These are phyloP conservation scores for Paraescarpia echinospica DNA, from an alignment of 1,140 invertebrate genomes.

Conservation along the genomic window DNA sequence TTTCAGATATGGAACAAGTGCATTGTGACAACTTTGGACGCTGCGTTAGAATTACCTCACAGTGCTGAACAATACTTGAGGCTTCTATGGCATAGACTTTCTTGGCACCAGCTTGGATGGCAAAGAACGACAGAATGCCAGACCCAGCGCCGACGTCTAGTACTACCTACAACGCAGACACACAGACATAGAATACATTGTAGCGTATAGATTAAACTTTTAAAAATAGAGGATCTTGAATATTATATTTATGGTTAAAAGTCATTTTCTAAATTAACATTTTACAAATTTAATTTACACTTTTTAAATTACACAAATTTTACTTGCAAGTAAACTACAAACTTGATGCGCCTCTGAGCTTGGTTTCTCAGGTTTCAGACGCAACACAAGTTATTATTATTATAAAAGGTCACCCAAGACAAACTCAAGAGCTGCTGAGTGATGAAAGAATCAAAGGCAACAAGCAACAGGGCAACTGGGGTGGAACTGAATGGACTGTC, in stretches of 20 bases:
- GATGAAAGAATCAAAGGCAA: background rate
- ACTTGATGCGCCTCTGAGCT: background rate
- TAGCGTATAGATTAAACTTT: background rate
- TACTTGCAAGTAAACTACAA: background rate
- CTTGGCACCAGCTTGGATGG: constrained; percentile 92
- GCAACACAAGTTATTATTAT: no score
- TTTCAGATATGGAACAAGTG: no score
- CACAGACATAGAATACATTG: background rate
- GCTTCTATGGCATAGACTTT: constrained; percentile 99
- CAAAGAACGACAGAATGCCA: constrained; percentile 98
- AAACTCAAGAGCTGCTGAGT: background rate
- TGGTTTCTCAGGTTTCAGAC: no score
- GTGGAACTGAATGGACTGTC: background rate
- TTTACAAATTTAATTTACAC: no score
- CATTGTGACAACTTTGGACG: background rate
- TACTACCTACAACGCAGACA: constrained; percentile 66
- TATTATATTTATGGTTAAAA: no score
- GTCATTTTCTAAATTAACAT: no score
- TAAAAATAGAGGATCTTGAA: background rate
- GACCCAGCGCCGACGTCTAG: constrained; percentile 86
- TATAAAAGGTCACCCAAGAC: background rate
- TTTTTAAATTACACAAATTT: no score
- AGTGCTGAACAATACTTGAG: constrained; percentile 96
- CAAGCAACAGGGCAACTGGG: background rate
- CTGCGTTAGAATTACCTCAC: constrained; percentile 67